Conservation (phyloP, 2,797 vertebrate species). For the Anguilla marmorata region DNA sequence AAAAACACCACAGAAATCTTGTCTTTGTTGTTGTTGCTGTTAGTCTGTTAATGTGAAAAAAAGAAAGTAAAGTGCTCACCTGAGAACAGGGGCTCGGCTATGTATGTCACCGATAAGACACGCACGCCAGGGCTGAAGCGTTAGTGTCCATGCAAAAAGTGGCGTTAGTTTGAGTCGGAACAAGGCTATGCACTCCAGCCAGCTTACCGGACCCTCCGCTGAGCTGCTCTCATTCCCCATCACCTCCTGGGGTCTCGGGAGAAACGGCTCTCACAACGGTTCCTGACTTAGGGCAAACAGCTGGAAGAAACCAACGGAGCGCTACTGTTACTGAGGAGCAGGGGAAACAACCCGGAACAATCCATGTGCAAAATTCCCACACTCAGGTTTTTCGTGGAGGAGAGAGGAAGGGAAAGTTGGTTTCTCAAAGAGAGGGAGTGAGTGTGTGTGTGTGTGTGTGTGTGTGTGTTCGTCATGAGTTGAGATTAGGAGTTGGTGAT, state of each 20-base stretch:
- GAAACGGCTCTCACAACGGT: conserved; percentile 51
- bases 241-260: conserved; percentile 55
- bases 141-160: not conserved
- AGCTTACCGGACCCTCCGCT: conserved; percentile 68
- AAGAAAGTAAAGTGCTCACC: not conserved
- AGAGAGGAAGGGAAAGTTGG: not conserved
- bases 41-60: not conserved
- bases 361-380: conserved; percentile 3
- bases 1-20: not conserved
- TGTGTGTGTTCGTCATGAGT: conserved; percentile 44
- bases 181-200: conserved; percentile 25
- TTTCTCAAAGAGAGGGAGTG: conserved; percentile 13
- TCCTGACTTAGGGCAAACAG: conserved; percentile 61
- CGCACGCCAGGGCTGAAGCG: not conserved
- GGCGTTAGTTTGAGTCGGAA: conserved; percentile 45
- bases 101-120: not conserved
- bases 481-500: conserved; percentile 47
- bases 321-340: conserved; percentile 48
- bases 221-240: conserved; percentile 81
- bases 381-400: not conserved
- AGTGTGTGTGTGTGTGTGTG: conserved; percentile 29
- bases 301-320: conserved; percentile 62
- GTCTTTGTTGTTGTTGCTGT: not conserved
- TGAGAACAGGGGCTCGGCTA: not conserved
- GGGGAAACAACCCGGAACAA: not conserved